Conservation (phyloP, 2,797 vertebrate species). For the Lagodon rhomboides region DNA sequence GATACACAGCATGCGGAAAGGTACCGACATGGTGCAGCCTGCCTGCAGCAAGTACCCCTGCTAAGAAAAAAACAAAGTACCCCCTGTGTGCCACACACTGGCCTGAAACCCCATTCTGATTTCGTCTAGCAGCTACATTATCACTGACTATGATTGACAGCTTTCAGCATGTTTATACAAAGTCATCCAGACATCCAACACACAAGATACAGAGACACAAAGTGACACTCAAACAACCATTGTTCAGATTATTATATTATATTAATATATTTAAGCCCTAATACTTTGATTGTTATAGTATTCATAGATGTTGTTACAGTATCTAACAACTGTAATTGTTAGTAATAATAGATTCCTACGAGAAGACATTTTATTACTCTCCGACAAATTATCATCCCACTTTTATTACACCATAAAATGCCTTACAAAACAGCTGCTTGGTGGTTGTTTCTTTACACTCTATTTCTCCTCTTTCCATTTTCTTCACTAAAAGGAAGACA, state of each 20-base stretch:
- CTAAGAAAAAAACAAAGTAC: neutral
- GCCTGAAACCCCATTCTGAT: neutral
- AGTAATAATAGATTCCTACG: neutral
- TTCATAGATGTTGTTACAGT: neutral
- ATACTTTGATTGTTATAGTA: neutral
- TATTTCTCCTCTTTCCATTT: neutral
- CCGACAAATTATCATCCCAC: conserved; percentile 11
- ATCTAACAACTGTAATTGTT: neutral
- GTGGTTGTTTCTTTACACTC: neutral
- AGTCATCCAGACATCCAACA: neutral
- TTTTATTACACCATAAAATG: neutral
- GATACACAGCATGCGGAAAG: conserved; percentile 4
- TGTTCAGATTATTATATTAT: neutral
- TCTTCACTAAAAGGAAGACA: neutral
- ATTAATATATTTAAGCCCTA: neutral
- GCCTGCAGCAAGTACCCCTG: conserved; percentile 10
- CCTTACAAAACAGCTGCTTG: conserved; percentile 3
- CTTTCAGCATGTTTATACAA: neutral
- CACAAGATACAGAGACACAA: neutral
- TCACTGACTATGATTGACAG: conserved; percentile 26
- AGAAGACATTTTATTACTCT: neutral
- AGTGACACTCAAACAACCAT: neutral
- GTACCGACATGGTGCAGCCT: conserved; percentile 6
- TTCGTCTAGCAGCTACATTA: conserved; percentile 10
- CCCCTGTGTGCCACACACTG: conserved; percentile 7